These are phyloP conservation scores for Plusia festucae DNA, from an alignment of 2,888 invertebrate species.

Conservation along the genomic window DNA sequence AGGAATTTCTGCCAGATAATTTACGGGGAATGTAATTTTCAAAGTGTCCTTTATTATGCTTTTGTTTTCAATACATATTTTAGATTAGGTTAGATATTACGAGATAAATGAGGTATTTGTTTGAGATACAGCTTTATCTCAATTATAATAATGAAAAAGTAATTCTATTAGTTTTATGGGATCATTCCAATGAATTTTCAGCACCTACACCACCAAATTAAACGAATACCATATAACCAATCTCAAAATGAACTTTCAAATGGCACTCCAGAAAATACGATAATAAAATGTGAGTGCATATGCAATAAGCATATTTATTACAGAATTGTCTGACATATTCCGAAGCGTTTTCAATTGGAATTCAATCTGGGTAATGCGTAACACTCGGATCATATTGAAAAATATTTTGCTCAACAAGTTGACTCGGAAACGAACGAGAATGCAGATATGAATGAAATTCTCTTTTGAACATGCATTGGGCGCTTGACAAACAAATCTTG, in stretches of 20 bases:
- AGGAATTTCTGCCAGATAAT: constrained; percentile 61
- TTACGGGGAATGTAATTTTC: constrained; percentile 50
- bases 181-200: background rate
- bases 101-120: background rate
- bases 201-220: background rate
- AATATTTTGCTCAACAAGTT: constrained; percentile 63
- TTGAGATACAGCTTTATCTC: background rate
- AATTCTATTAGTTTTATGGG: background rate
- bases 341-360: constrained; percentile 60
- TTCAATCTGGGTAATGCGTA: constrained; percentile 61
- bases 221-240: constrained; percentile 1
- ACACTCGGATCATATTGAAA: constrained; percentile 56
- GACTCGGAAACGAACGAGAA: constrained; percentile 32
- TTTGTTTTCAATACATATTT: constrained; percentile 20
- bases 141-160: background rate
- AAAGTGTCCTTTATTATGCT: constrained; percentile 31
- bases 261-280: constrained; percentile 49
- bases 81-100: background rate
- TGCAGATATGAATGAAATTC: constrained; percentile 46
- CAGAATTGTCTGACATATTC: constrained; percentile 57
- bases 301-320: constrained; percentile 58
- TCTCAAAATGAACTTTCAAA: constrained; percentile 28
- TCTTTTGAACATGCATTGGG: constrained; percentile 26
- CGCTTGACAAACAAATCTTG: constrained; percentile 13
- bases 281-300: constrained; percentile 48